Percentiles rank a stretch among this genome's conserved stretches.
phyloP scores from a whole-genome alignment of 2,888 invertebrate species.

The Drosophila eohydei region DNA sequence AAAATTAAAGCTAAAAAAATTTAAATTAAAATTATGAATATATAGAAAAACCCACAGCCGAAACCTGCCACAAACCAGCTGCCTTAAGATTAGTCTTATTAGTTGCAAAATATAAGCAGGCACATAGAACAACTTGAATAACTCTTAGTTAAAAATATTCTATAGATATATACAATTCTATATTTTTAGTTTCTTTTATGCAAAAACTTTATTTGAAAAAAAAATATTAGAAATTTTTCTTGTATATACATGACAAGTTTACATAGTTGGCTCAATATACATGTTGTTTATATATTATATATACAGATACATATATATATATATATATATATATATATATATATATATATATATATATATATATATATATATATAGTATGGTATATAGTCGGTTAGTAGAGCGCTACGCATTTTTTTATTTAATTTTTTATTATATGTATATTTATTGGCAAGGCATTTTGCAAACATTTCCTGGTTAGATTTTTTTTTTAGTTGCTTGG shows the following conservation, averaged over 20 bases:
- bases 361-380: slow-evolving; percentile 32
- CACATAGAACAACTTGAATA: slow-evolving; percentile 16
- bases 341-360: slow-evolving; percentile 30
- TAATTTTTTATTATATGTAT: slow-evolving; percentile 1
- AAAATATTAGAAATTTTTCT: slow-evolving; percentile 53
- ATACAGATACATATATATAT: slow-evolving; percentile 10
- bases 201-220: slow-evolving; percentile 70
- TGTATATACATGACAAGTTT: slow-evolving; percentile 62
- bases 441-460: slow-evolving; percentile 48
- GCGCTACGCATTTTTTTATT: slow-evolving; percentile 27
- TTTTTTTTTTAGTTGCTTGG: slow-evolving; percentile 55
- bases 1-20: slow-evolving; percentile 5
- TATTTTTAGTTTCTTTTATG: slow-evolving; percentile 55
- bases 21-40: slow-evolving; percentile 10
- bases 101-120: slow-evolving; percentile 54
- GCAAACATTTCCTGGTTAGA: slow-evolving; percentile 54
- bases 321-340: slow-evolving; percentile 42
- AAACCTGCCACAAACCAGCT: slow-evolving; percentile 37
- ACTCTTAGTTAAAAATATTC: neutral
- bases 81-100: slow-evolving; percentile 29
- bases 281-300: slow-evolving; percentile 39
- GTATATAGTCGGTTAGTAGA: slow-evolving; percentile 61
- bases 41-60: slow-evolving; percentile 38
- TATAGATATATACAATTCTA: slow-evolving; percentile 47
- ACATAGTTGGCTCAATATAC: slow-evolving; percentile 52